Evolutionary conservation across 2,797 vertebrate genomes (phyloP).

Genomic region (Cygnus olor): DNA sequence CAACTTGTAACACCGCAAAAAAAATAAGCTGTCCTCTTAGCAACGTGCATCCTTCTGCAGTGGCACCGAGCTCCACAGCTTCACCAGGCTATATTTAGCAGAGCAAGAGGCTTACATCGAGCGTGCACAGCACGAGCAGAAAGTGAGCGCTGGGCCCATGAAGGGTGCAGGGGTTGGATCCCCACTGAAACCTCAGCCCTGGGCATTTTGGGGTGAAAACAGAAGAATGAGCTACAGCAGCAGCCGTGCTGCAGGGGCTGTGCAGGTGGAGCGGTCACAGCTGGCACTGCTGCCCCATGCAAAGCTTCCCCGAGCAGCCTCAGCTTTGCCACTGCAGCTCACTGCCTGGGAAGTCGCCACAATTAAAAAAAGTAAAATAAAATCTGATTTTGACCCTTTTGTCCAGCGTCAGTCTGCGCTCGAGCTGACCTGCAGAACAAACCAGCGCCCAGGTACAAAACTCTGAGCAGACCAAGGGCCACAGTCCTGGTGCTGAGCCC

Average conservation of each 20-base stretch:
- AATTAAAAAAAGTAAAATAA: rapidly evolving
- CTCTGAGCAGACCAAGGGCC: background rate
- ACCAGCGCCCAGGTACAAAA: background rate
- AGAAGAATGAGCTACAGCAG: background rate
- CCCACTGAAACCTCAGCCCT: background rate
- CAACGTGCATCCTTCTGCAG: background rate
- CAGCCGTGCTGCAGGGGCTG: no score
- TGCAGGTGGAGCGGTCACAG: background rate
- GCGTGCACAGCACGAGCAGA: background rate
- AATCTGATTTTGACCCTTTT: rapidly evolving
- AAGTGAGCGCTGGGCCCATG: background rate
- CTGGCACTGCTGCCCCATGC: background rate
- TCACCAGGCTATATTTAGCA: background rate
- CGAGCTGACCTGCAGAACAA: background rate
- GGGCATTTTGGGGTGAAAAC: rapidly evolving
- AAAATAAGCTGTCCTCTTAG: background rate
- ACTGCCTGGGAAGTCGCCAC: background rate
- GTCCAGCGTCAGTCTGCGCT: background rate
- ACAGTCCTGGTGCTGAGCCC: background rate
- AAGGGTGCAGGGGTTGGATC: rapidly evolving
- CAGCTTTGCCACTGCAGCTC: background rate
- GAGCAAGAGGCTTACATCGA: background rate
- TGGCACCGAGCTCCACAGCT: background rate
- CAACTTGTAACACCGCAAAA: background rate
- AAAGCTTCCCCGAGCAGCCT: background rate